Base-by-base conservation (phyloP, 2,888 invertebrate species). In the Sepioteuthis lessoniana region DNA sequence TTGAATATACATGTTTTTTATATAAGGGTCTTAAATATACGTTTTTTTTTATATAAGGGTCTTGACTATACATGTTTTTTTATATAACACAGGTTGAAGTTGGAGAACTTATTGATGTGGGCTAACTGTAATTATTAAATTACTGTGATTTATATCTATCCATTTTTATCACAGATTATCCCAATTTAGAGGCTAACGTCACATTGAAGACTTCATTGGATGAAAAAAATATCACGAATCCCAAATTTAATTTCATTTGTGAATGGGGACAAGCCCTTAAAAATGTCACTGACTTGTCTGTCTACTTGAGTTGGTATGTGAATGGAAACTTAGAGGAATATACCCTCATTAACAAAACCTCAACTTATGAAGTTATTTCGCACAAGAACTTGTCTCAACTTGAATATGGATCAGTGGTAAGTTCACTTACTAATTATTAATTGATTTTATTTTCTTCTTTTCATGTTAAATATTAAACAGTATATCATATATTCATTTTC, bases 361-460 rank as follows among this genome's bases (percentile, higher is more conserved):
- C n/a, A 60, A 93, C 21, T 21, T 28, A 4, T 93, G 60, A 60
- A n/a, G n/a, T 10, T 19, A 25, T 93, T 60, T 28, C 31, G 19
- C 93, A 93, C 38, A 60, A 38, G 38, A 2, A 93, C 35, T 37
- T 93, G 31, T 19, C 50, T 38, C 35, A 93, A n/a, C 50, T 93
- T 50, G 38, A 37, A 35, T 93, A 93, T 93, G 93, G 93, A 35
- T 93, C 93, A 37, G 31, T 28, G 19, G 93, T 93, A 93, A 93
- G 60, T 37, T n/a, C 46, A 0, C 16, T 25, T 31, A 60, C 16
- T 25, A 38, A 28, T 91, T 21, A 35, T 55, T 55, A 5, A 25
- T 55, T 55, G 25, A 25, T 25, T 55, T 55, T 55, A 3, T 42
- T 42, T 21, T 21, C 25, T 21, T 55, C 55, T 25, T 5, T 55